Base-by-base conservation (phyloP, 2,797 vertebrate genomes). In the Lacerta bilineata region DNA sequence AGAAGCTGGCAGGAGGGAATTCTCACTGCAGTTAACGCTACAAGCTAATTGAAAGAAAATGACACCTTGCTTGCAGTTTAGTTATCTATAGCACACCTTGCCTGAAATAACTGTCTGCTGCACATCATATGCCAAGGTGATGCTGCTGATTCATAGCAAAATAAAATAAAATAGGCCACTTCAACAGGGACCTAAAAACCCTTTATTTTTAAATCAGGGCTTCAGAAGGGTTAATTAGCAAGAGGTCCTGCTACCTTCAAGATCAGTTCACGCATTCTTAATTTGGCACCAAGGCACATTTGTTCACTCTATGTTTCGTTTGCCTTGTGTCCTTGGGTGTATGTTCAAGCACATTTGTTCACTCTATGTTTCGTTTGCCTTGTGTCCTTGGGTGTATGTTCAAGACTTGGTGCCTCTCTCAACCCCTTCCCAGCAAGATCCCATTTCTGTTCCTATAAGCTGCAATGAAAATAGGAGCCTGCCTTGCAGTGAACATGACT, bases 71-170 rank as follows among this genome's bases (percentile, higher is more conserved):
- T 94, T 89, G 93, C 84, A 25, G 92, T 93, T 94, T 93, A 93
- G 93, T 94, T 95, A 95, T 95, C 94, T 96, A 94, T 94, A 95
- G 94, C 87, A 50, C 84, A 74, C 92, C 90, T 94, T 91, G 84
- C 95, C 94, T 89, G 93, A 95, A 96, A 96, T 95, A 95, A 92
- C 94, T 1, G n/a, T 94, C 88, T 93, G 86, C 89, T 1, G 4
- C 85, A 86, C 74, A 39, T 85, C 81, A 29, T 15, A 78, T 0
- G 59, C 90, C 0, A 43, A 89, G 80, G 92, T 84, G 90, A 84
- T 91, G 33, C 87, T 92, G 91, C 93, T 89, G 91, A 86, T 90
- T 87, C 29, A 74, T 27, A n/a, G 29, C 36, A 55, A 83, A 50
- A 88, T 79, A 61, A 74, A 0, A 0, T n/a, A 90, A 96, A 96